phyloP scores from a whole-genome alignment of 2,113 vertebrate species.

The Hassar affinis region DNA sequence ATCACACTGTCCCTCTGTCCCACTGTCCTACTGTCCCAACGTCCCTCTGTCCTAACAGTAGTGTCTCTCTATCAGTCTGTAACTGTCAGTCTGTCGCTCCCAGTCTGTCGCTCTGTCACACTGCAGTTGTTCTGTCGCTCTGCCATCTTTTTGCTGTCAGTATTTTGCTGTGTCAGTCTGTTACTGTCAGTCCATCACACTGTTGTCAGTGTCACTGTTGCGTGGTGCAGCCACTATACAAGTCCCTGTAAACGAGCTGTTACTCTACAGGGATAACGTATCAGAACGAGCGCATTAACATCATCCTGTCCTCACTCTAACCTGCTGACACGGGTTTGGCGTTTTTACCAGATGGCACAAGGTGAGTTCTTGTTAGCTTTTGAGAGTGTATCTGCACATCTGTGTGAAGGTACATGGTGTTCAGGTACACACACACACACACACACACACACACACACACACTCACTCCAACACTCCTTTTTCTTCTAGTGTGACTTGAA shows the following conservation, averaged over 20 bases:
- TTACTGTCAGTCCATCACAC: too few species aligned
- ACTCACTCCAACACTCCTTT: too few species aligned
- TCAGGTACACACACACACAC: background rate
- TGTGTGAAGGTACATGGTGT: slow-evolving; percentile 12
- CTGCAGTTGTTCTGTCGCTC: background rate
- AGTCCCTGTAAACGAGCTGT: background rate
- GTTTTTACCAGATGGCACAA: background rate
- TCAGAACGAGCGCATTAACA: background rate
- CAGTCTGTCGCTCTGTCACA: background rate
- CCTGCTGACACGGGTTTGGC: background rate
- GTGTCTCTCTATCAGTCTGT: background rate
- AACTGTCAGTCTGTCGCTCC: background rate
- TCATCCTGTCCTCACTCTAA: background rate
- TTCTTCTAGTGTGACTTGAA: slow-evolving; percentile 10
- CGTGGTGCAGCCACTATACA: background rate
- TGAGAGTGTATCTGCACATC: background rate
- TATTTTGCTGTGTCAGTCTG: background rate
- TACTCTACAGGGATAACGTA: background rate
- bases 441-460: background rate
- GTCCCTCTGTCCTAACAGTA: background rate
- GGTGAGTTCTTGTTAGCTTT: slow-evolving; percentile 16
- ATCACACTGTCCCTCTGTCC: background rate
- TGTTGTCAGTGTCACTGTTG: background rate
- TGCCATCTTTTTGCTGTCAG: background rate
- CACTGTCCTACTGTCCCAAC: background rate